Conservation (phyloP, 2,113 vertebrate species). For the Tylochromis polylepis region DNA sequence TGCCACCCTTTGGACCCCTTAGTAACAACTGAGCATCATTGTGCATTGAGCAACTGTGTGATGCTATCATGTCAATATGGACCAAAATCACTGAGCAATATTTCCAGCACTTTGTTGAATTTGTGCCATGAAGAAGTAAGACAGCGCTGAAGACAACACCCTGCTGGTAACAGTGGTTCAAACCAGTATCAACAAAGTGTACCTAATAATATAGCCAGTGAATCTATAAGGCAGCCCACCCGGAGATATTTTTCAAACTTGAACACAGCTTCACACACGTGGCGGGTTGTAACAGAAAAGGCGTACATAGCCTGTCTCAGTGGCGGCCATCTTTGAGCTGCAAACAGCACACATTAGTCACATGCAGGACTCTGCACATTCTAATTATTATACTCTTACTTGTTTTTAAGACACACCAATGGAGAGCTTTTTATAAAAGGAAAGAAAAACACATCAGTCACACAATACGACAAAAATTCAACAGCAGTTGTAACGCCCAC, state of each 20-base stretch:
- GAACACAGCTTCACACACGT: no score
- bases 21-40: not conserved
- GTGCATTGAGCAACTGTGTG: not conserved
- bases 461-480: not conserved
- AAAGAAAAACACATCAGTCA: not conserved
- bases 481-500: not conserved
- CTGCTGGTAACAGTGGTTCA: no score
- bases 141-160: not conserved
- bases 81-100: not conserved
- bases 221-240: no score
- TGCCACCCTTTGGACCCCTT: not conserved
- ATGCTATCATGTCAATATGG: not conserved
- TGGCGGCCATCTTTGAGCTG: not conserved
- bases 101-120: not conserved
- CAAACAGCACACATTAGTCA: not conserved
- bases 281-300: not conserved
- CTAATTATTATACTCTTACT: not conserved
- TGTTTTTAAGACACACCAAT: not conserved
- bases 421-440: not conserved
- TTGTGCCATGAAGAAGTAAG: not conserved
- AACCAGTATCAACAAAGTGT: not conserved
- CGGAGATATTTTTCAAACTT: no score
- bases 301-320: not conserved
- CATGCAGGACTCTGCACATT: not conserved
- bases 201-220: not conserved